phyloP scores from a whole-genome alignment of 35 echinoderm and acorn worm species.

The Heliocidaris tuberculata region DNA sequence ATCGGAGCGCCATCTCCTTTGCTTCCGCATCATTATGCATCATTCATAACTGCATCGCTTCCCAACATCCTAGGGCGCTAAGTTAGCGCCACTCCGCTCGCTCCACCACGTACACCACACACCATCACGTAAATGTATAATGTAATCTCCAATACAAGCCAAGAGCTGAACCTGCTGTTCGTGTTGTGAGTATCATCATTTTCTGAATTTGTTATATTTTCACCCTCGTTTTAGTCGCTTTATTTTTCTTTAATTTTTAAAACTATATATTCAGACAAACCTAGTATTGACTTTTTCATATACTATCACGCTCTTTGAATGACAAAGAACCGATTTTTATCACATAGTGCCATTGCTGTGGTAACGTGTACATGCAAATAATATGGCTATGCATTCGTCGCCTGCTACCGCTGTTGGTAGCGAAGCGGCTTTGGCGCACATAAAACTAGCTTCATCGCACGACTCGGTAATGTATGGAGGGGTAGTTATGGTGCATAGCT shows the following conservation, averaged over 20 bases:
- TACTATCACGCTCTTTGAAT: background rate
- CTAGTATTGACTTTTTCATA: background rate
- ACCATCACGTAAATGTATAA: background rate
- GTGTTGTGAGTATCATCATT: background rate
- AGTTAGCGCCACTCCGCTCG: background rate
- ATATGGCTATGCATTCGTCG: background rate
- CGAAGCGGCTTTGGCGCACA: background rate
- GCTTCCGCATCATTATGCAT: background rate
- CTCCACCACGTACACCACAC: background rate
- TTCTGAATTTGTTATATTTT: background rate
- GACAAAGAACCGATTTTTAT: background rate
- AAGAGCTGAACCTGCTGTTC: background rate
- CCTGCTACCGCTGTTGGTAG: background rate
- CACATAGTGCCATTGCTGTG: background rate
- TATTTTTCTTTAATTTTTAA: background rate
- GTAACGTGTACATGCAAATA: background rate
- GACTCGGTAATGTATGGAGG: background rate
- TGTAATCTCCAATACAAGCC: background rate
- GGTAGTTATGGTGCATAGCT: background rate
- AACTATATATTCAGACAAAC: background rate
- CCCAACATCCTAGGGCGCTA: background rate
- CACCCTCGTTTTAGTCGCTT: background rate
- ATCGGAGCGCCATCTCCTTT: background rate
- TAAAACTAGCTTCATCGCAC: background rate
- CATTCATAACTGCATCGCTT: background rate